Evolutionary conservation across 2,113 vertebrate species (phyloP).

Genomic region (Vicugna pacos): DNA sequence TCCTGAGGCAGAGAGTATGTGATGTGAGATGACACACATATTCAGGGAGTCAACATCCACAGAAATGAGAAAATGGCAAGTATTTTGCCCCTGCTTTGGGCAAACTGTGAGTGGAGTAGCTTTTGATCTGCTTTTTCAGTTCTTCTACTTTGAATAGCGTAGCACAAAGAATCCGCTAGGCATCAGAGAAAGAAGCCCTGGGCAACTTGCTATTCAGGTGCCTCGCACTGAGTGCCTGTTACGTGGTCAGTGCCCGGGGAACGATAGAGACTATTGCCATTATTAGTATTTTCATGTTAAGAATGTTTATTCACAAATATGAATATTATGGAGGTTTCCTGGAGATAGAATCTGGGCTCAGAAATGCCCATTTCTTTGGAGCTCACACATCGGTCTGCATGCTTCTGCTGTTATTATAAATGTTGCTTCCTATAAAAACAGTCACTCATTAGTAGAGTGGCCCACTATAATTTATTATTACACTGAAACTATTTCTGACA

Average conservation of each 20-base stretch:
- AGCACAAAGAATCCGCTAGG: background rate
- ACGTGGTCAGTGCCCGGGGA: background rate
- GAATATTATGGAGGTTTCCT: background rate
- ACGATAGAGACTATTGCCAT: background rate
- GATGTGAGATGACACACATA: background rate
- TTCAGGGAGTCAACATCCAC: background rate
- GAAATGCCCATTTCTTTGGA: background rate
- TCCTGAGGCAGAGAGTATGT: too few relatives aligned
- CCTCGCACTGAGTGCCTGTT: background rate
- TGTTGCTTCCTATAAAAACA: background rate
- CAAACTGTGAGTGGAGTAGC: background rate
- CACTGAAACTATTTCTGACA: background rate
- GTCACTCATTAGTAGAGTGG: background rate
- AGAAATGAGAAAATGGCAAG: background rate
- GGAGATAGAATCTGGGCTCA: background rate
- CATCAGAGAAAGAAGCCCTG: background rate
- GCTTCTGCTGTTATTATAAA: background rate
- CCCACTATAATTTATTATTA: background rate
- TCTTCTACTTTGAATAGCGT: background rate
- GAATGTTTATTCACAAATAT: background rate
- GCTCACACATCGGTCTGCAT: background rate
- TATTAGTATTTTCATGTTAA: conserved; percentile 23
- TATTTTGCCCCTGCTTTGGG: background rate
- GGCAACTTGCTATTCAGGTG: background rate
- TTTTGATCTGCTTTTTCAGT: background rate